These are phyloP conservation scores for Chymomyza amoena DNA, from an alignment of 2,888 invertebrate species.

Conservation along the genomic window DNA sequence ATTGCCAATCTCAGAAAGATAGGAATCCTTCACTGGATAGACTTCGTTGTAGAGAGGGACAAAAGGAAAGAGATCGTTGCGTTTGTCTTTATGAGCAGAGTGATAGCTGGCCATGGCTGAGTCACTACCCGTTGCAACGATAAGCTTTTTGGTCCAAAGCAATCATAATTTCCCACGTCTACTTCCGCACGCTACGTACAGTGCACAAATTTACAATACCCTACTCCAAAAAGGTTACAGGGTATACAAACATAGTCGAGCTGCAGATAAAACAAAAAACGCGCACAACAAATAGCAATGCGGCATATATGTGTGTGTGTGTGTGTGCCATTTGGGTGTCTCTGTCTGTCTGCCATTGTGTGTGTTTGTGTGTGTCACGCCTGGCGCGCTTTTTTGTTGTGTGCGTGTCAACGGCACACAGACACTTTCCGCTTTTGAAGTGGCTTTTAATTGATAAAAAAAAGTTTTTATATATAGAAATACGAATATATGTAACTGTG, in stretches of 20 bases:
- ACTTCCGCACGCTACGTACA: too few species aligned
- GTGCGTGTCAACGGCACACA: constrained; percentile 63
- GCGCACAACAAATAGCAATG: not conserved
- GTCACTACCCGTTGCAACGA: too few species aligned
- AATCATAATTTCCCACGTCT: too few species aligned
- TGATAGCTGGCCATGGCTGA: too few species aligned
- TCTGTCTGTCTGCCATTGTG: not conserved
- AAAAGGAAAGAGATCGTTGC: too few species aligned
- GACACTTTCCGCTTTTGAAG: constrained; percentile 73
- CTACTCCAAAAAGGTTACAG: not conserved
- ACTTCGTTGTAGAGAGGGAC: too few species aligned
- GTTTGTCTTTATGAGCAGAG: too few species aligned
- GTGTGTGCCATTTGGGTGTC: not conserved
- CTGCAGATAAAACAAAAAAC: not conserved
- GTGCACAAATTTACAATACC: too few species aligned
- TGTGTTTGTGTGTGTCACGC: constrained; percentile 13
- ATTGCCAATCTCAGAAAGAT: too few species aligned
- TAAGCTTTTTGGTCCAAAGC: too few species aligned
- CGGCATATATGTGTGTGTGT: not conserved
- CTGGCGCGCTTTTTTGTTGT: constrained; percentile 29
- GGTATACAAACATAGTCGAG: not conserved
- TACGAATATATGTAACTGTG: constrained; percentile 11
- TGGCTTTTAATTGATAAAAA: constrained; percentile 76
- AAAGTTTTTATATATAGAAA: constrained; percentile 30
- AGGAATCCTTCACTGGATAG: too few species aligned